Conservation (phyloP, 2,888 invertebrate species). For the Drosophila cracens region DNA sequence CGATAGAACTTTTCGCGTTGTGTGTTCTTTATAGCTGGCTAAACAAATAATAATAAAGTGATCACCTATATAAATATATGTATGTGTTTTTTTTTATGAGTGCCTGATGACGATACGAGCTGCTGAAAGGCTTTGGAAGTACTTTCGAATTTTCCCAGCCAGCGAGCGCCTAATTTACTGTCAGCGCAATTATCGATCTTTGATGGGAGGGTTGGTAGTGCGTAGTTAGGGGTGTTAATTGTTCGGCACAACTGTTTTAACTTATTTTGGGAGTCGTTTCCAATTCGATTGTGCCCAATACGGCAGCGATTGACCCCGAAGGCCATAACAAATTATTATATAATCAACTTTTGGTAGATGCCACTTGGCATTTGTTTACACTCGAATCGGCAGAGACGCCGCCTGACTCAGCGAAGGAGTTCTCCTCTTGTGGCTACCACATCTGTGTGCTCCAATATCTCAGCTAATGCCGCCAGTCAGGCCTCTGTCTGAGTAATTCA, state of each 20-base stretch:
- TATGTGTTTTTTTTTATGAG: conserved; percentile 52
- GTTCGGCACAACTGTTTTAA: conserved; percentile 31
- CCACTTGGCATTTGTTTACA: conserved; percentile 53
- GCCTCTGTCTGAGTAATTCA: conserved; percentile 71
- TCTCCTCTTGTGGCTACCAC: not conserved
- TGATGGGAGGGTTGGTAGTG: not conserved
- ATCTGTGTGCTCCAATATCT: not conserved
- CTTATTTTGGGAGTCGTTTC: conserved; percentile 35
- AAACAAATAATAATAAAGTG: conserved; percentile 71
- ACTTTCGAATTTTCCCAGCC: conserved; percentile 16
- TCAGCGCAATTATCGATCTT: conserved; percentile 56
- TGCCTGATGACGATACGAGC: conserved; percentile 43
- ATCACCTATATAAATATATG: conserved; percentile 45
- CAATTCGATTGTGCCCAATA: conserved; percentile 63
- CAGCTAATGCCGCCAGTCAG: not conserved
- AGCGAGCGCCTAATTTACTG: conserved; percentile 64
- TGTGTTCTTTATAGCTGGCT: conserved; percentile 58
- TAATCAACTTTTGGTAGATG: conserved; percentile 53
- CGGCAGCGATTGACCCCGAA: conserved; percentile 5
- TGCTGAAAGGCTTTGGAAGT: conserved; percentile 45
- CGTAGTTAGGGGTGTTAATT: conserved; percentile 48
- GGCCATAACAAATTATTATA: conserved; percentile 70
- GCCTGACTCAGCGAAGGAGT: conserved; percentile 11
- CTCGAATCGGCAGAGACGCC: conserved; percentile 24
- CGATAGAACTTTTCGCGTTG: conserved; percentile 69